Base-by-base conservation (phyloP, 2,113 vertebrate genomes). In the Dunckerocampus dactyliophorus region DNA sequence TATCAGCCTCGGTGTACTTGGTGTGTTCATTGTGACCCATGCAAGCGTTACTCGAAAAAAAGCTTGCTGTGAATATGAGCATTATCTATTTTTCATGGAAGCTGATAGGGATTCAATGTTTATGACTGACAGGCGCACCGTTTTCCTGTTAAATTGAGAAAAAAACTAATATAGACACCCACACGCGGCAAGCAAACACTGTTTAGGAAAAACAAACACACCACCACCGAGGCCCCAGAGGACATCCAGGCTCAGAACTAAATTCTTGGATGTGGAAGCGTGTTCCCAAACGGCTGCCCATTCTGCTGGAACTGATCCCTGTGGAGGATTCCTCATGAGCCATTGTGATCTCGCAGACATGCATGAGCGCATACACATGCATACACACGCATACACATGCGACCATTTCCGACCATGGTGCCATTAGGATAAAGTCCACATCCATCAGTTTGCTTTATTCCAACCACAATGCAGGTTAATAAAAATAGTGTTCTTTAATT, bases 151-250 rank as follows among this genome's bases (percentile, higher is more conserved):
- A 71, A 69, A 87, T 77, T 80, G 59, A 78, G 62, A 43, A 64
- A 79, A 28, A 84, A 78, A 75, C 69, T 69, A 69, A 80, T 72
- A 77, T 55, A 77, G 70, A 78, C 69, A 71, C 65, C 34, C 61
- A 47, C 61, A 51, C 17, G 17, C 13, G 22, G 24, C 81, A 86
- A 86, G 74, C 78, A 86, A 87, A 87, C 83, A 87, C 77, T 76
- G 69, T 80, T 84, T 72, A 75, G 71, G 37, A 60, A 85, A 88
- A 88, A 89, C 77, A 88, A 89, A 88, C 82, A 79, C 67, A 81
- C 68, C 60, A 60, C 47, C 39, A 43, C 39, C 39, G 39, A 72
- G 74, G 75, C 65, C 59, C 65, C 62, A 54, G 79, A 77, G 84
- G 72, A 85, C 85, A 79, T 74, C 21, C 39, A 79, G 76, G 80